Evolutionary conservation across 2,113 vertebrate species (phyloP).

Genomic region (Mustelus asterias): DNA sequence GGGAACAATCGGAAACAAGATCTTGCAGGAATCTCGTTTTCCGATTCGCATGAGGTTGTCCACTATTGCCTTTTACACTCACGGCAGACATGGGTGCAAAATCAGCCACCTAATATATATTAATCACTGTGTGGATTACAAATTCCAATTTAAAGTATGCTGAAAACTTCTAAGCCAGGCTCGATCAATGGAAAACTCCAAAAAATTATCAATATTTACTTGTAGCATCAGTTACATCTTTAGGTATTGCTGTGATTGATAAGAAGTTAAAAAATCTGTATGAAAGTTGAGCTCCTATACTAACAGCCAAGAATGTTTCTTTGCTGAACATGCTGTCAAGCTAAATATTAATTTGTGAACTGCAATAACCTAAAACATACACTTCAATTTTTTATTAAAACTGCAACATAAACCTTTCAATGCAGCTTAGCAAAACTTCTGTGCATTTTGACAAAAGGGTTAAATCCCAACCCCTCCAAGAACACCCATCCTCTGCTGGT

Average conservation of each 20-base stretch:
- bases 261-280: background rate
- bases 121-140: background rate
- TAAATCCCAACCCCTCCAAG: background rate
- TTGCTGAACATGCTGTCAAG: background rate
- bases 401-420: background rate
- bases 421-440: background rate
- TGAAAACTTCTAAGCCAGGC: background rate
- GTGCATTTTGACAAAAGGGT: background rate
- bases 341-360: background rate
- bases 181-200: background rate
- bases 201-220: background rate
- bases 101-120: background rate
- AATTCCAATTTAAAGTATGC: background rate
- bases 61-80: too few species aligned
- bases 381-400: background rate
- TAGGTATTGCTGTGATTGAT: background rate
- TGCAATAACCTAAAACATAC: background rate
- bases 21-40: too few species aligned
- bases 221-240: background rate
- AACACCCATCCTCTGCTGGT: background rate
- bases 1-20: too few species aligned
- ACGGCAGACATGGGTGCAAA: too few species aligned
- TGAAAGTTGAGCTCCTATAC: background rate
- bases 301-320: background rate
- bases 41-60: too few species aligned